Conservation (phyloP, 2,113 vertebrate genomes). For the Triplophysa rosa region DNA sequence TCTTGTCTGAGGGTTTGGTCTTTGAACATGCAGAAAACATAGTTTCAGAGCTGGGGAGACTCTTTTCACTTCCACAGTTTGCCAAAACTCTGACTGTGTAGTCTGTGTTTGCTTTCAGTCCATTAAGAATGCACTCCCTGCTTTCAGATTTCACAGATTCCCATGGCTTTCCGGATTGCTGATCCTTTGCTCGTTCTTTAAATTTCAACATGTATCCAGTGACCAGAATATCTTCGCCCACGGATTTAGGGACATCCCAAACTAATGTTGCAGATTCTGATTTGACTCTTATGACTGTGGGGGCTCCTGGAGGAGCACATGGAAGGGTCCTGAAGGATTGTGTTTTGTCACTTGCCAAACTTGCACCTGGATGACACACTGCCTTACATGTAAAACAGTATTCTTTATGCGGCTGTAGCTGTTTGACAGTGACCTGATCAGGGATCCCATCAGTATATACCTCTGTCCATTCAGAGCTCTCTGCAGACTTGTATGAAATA, state of each 20-base stretch:
- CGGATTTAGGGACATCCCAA: slow-evolving; percentile 48
- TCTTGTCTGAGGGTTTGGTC: background rate
- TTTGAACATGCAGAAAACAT: slow-evolving; percentile 21
- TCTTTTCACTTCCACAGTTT: slow-evolving; percentile 39
- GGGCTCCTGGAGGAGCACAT: slow-evolving; percentile 48
- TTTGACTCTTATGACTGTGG: slow-evolving; percentile 20
- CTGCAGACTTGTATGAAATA: slow-evolving; percentile 36
- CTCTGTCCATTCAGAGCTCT: slow-evolving; percentile 41
- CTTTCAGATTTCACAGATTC: slow-evolving; percentile 14
- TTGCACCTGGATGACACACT: slow-evolving; percentile 49
- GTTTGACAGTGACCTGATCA: slow-evolving; percentile 4
- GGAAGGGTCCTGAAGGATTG: slow-evolving; percentile 35
- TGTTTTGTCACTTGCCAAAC: slow-evolving; percentile 42
- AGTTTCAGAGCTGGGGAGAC: slow-evolving; percentile 41
- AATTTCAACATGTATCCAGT: slow-evolving; percentile 46
- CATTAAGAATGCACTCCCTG: slow-evolving; percentile 41
- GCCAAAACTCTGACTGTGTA: slow-evolving; percentile 47
- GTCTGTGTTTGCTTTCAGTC: slow-evolving; percentile 17
- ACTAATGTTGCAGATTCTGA: slow-evolving; percentile 18
- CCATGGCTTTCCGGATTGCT: slow-evolving; percentile 35
- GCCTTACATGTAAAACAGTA: slow-evolving; percentile 50
- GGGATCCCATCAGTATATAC: slow-evolving; percentile 31
- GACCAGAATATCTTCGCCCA: slow-evolving; percentile 40
- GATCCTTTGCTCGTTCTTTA: slow-evolving; percentile 10
- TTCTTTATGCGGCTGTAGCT: slow-evolving; percentile 37